Percentiles rank a stretch among this genome's conserved stretches.
Evolutionary conservation across 2,113 vertebrate genomes (phyloP).

Genomic region (Cariama cristata): DNA sequence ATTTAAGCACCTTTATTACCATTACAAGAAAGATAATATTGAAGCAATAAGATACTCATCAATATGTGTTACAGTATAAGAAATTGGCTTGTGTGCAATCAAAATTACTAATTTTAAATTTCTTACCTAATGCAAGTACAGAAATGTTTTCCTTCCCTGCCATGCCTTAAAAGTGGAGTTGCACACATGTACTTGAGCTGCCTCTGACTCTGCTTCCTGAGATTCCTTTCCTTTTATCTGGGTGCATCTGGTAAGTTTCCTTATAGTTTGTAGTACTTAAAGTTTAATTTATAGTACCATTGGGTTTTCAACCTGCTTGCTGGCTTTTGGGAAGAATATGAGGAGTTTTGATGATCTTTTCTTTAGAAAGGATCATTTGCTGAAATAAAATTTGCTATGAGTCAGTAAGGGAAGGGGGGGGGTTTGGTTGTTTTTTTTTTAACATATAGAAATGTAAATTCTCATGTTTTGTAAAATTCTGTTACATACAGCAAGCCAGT

Average conservation of each 20-base stretch:
- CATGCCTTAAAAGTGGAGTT: background rate
- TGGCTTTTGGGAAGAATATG: background rate
- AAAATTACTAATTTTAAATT: background rate
- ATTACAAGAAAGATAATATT: background rate
- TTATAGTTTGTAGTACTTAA: background rate
- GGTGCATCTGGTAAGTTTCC: background rate
- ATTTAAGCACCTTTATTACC: background rate
- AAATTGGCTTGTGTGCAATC: background rate
- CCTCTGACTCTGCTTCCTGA: background rate
- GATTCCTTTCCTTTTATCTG: background rate
- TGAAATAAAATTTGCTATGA: background rate
- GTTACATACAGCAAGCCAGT: background rate
- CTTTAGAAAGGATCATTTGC: background rate
- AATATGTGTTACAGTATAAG: background rate
- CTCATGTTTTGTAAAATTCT: background rate
- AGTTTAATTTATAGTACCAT: background rate
- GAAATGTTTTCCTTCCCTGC: background rate
- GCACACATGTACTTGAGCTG: background rate
- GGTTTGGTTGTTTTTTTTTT: background rate
- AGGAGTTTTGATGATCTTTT: background rate
- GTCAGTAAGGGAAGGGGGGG: fast-evolving
- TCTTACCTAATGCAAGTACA: background rate
- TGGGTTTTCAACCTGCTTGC: background rate
- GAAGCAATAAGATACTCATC: background rate
- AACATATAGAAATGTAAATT: background rate